phyloP scores from a whole-genome alignment of 2,888 invertebrate genomes.

The Incurvaria masculella region DNA sequence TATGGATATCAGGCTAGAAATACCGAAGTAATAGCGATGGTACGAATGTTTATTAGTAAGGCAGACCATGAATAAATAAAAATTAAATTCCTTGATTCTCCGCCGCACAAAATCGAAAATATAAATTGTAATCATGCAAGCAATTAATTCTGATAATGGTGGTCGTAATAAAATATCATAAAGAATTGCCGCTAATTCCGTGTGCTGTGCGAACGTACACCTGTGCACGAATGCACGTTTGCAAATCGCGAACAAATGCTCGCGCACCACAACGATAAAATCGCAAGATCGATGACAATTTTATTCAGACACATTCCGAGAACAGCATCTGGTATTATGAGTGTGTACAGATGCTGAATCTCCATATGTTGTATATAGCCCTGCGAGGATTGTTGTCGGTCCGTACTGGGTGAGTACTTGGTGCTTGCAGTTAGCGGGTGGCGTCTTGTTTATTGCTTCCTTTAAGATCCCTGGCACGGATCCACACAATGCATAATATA shows the following conservation, averaged over 20 bases:
- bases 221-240: not conserved
- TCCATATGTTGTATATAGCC: not conserved
- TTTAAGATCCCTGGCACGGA: too few species aligned
- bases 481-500: too few species aligned
- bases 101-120: too few species aligned
- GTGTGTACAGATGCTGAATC: not conserved
- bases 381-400: not conserved
- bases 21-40: too few species aligned
- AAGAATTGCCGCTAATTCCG: not conserved
- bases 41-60: too few species aligned
- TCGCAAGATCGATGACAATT: not conserved
- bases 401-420: not conserved
- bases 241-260: not conserved
- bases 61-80: too few species aligned
- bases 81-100: too few species aligned
- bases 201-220: not conserved
- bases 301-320: not conserved
- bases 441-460: not conserved
- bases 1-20: too few species aligned
- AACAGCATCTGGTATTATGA: not conserved
- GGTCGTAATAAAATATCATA: not conserved
- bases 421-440: not conserved
- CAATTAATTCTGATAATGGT: not conserved
- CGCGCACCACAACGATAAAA: not conserved
- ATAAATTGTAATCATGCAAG: too few species aligned